Base-by-base conservation (phyloP, 2,797 vertebrate species). In the Dendrocincla tyrannina region DNA sequence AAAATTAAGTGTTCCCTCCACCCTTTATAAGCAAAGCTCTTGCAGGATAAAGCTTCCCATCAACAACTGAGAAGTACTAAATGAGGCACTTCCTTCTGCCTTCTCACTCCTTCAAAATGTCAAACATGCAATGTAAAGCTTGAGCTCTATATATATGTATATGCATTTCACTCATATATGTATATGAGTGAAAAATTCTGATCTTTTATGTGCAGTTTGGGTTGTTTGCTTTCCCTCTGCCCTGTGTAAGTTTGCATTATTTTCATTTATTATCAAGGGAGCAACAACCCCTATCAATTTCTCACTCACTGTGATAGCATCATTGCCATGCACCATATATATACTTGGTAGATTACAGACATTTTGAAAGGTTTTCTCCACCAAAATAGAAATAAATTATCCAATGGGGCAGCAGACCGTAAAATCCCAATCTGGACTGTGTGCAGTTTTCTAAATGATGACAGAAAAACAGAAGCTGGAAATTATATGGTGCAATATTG, bases 391-490 rank as follows among this genome's bases (percentile, higher is more conserved):
- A 97, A 93, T 69, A 95, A 92, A 49, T 63, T 60, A 56, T 94
- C 78, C 90, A 97, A 80, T 59, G 49, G 77, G 85, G 96, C 79
- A 95, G 52, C 67, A 93, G 95, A 96, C 95, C 96, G 93, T 97
- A 96, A 97, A 97, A 97, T 96, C 89, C 78, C 96, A 94, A 95
- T 97, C 97, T 98, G 97, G 97, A 93, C 83, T 93, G 84, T 82
- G 88, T 52, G 63, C n/a, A 89, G 69, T 92, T 97, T 95, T 87
- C 37, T 95, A 97, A 96, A 95, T 68, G 68, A 89, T 76, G 60
- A 95, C 89, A 96, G 87, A 93, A 88, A 95, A 88, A 46, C 46
- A 96, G 88, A 96, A 96, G 84, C 74, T 92, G 85, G 82, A 95
- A 97, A 94, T 72, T 88, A 92, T 76, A 94, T 62, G 62, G 87